Evolutionary conservation across 2,797 vertebrate genomes (phyloP).

Genomic region (Amblyopsis hoosieri): DNA sequence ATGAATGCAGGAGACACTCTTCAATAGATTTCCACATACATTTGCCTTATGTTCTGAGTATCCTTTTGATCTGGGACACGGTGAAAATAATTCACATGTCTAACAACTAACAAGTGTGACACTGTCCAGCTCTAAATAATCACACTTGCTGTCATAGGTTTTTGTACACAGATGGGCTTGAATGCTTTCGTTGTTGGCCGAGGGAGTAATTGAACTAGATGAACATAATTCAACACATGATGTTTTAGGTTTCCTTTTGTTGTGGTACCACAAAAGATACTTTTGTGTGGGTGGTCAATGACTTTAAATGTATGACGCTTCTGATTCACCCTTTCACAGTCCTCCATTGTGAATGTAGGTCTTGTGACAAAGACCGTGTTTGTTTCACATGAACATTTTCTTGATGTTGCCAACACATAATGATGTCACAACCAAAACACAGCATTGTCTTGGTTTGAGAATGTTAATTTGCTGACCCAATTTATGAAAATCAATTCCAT

Average conservation of each 20-base stretch:
- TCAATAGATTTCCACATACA: too few relatives aligned
- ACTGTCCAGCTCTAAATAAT: too few relatives aligned
- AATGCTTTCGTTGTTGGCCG: constrained; percentile 27
- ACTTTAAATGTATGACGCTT: constrained; percentile 38
- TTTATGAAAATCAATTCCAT: constrained; percentile 1
- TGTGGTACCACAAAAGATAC: constrained; percentile 48
- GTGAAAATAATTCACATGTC: too few relatives aligned
- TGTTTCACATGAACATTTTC: constrained; percentile 11
- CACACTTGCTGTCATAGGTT: not conserved
- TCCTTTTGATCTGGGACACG: too few relatives aligned
- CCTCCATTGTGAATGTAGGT: constrained; percentile 31
- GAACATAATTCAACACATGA: constrained; percentile 27
- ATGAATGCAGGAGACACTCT: too few relatives aligned
- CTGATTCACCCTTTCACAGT: constrained; percentile 34
- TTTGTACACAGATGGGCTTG: constrained; percentile 11
- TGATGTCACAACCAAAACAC: not conserved
- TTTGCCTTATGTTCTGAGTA: too few relatives aligned
- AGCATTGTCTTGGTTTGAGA: not conserved
- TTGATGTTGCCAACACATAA: not conserved
- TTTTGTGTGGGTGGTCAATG: constrained; percentile 54
- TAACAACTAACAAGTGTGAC: too few relatives aligned
- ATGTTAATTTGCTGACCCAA: not conserved
- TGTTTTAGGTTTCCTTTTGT: constrained; percentile 42
- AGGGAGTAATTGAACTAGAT: constrained; percentile 16
- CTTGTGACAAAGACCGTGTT: constrained; percentile 28